Evolutionary conservation across 2,888 invertebrate species (phyloP).

Genomic region (Melieria crassipennis): DNA sequence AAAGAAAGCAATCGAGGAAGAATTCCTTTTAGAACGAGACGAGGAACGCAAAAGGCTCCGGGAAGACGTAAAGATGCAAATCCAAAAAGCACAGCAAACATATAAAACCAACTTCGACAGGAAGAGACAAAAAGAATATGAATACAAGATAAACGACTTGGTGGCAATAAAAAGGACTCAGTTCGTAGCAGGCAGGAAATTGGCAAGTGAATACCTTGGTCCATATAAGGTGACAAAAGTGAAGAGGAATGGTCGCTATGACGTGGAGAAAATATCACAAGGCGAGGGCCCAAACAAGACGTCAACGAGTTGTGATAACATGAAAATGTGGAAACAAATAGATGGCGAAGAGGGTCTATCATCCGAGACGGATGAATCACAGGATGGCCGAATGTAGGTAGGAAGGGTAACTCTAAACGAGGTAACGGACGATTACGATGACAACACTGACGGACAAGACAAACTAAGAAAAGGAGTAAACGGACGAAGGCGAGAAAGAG

Average conservation of each 20-base stretch:
- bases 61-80: conserved; percentile 28
- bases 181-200: conserved; percentile 35
- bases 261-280: conserved; percentile 1
- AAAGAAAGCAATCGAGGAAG: too few relatives aligned
- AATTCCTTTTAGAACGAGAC: neutral
- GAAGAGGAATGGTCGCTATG: conserved; percentile 26
- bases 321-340: neutral
- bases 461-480: too few relatives aligned
- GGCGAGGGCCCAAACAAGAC: conserved; percentile 2
- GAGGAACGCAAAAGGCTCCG: conserved; percentile 20
- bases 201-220: conserved; percentile 35
- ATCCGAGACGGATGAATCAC: too few relatives aligned
- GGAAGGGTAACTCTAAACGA: too few relatives aligned
- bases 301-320: neutral
- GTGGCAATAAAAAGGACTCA: conserved; percentile 36
- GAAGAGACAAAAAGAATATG: conserved; percentile 19
- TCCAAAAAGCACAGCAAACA: conserved; percentile 26
- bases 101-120: conserved; percentile 36
- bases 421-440: too few relatives aligned
- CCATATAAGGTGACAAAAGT: conserved; percentile 36
- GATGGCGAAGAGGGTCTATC: too few relatives aligned
- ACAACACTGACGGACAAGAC: too few relatives aligned
- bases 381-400: too few relatives aligned
- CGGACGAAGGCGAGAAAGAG: too few relatives aligned
- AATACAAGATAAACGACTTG: conserved; percentile 31